These are phyloP conservation scores for Apteryx owenii DNA, from an alignment of 2,113 vertebrate species.

Conservation along the genomic window DNA sequence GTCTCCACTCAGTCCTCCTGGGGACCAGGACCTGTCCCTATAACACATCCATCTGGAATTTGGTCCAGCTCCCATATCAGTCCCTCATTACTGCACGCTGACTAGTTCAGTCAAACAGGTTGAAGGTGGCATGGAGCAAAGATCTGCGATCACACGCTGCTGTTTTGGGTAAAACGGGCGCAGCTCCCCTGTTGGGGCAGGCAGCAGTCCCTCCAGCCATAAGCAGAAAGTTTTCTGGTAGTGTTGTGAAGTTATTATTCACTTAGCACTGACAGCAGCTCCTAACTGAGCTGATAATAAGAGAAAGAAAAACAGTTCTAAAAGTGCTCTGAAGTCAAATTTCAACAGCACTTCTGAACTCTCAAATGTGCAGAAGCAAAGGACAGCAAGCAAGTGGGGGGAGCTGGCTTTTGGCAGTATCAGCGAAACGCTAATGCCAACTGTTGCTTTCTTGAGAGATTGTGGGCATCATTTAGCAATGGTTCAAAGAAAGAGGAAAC, in stretches of 20 bases:
- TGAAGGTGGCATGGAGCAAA: background rate
- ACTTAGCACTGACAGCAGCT: background rate
- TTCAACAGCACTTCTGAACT: background rate
- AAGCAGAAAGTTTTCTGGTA: background rate
- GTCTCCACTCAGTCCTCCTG: background rate
- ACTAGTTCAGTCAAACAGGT: no score
- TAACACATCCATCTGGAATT: rapidly evolving
- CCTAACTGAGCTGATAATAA: background rate
- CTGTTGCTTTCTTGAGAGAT: background rate
- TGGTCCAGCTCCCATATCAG: no score
- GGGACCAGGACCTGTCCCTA: background rate
- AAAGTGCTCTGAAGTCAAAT: background rate
- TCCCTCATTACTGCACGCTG: background rate
- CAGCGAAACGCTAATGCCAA: background rate
- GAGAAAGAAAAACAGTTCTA: background rate
- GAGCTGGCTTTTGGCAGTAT: background rate
- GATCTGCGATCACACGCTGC: background rate
- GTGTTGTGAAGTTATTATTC: background rate
- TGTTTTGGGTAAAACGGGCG: background rate
- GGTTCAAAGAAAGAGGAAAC: no score
- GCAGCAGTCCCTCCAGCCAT: background rate
- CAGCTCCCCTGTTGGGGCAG: background rate
- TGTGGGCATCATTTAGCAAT: no score
- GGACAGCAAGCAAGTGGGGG: background rate
- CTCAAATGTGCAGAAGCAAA: background rate